Evolutionary conservation across 1,140 invertebrate species (phyloP).

Genomic region (Drosophila guanche): DNA sequence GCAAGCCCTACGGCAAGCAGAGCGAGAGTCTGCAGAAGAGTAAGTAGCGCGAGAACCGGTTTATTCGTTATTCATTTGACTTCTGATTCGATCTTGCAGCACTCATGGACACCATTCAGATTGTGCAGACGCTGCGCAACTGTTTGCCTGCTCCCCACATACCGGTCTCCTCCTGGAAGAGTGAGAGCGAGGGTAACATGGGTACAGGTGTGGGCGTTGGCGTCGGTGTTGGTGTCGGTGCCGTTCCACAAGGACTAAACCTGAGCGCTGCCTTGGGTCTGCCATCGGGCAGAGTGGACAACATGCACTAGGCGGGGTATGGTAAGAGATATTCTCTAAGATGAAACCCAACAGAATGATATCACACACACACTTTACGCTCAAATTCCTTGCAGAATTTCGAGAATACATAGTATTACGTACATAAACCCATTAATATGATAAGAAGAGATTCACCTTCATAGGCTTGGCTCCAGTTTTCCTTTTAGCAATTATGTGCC

Average conservation of each 20-base stretch:
- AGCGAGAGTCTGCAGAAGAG: conserved; percentile 94
- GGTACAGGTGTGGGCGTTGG: conserved; percentile 44
- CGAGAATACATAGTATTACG: conserved; percentile 56
- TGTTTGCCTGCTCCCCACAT: conserved; percentile 93
- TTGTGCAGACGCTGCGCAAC: conserved; percentile 92
- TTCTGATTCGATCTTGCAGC: conserved; percentile 84
- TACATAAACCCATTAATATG: conserved; percentile 30
- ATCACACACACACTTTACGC: conserved; percentile 1
- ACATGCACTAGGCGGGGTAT: conserved; percentile 55
- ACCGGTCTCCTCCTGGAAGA: conserved; percentile 94
- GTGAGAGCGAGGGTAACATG: conserved; percentile 85
- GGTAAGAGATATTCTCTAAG: background rate
- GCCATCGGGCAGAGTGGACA: conserved; percentile 57
- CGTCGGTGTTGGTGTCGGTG: conserved; percentile 41
- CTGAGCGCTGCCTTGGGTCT: conserved; percentile 56
- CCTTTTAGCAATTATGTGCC: conserved; percentile 69
- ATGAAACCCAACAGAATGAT: background rate
- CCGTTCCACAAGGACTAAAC: conserved; percentile 53
- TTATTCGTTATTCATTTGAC: background rate
- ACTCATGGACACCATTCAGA: conserved; percentile 92
- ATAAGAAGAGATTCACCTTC: conserved; percentile 56
- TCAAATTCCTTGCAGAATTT: conserved; percentile 31
- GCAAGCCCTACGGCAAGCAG: conserved; percentile 94
- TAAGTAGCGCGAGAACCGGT: conserved; percentile 83
- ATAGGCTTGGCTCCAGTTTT: conserved; percentile 69